Base-by-base conservation (phyloP, 2,888 invertebrate genomes). In the Lydus trimaculatus region DNA sequence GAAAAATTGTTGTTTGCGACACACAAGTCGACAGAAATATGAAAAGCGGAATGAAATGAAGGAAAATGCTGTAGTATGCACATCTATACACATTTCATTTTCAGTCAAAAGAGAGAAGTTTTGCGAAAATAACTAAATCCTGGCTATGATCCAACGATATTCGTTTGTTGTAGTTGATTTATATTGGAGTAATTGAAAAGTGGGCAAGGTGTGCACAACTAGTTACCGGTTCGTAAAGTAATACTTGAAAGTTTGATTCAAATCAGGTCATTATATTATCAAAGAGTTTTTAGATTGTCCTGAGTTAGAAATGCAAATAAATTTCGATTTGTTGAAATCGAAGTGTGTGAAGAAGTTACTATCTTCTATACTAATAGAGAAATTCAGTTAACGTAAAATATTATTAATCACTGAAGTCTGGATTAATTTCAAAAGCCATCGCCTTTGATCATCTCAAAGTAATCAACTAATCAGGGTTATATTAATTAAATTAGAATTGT, bases 111-210 rank as follows among this genome's bases (percentile, higher is more conserved):
- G 15, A 28, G 23, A 56, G 28, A 25, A 56, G 15, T 56, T 28
- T 25, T 2, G 25, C 56, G 11, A 56, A 56, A 56, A 56, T 56
- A 56, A 56, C 56, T 28, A n/a, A 20, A 56, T 56, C 13, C 56
- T 56, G 56, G 56, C 56, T 28, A 1, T 1, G 2, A 56, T 56
- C 56, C 56, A 56, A 56, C 15, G 25, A 56, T 56, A 56, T 56
- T 56, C 56, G 25, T 28, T n/a, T 15, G 56, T 56, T 56, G 23
- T 52, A 20, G 23, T 23, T 52, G 56, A 56, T 56, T 56, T 56
- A 56, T 56, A 28, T 28, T 56, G 25, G 56, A 28, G 28, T 28
- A 56, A 56, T 56, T 56, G 56, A 28, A 56, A 56, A 56, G n/a
- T 56, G 25, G 56, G 56, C 25, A 56, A 56, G 52, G 52, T 23